These are phyloP conservation scores for Lasioglossum marginatum DNA, from an alignment of 2,888 invertebrate genomes.

Conservation along the genomic window DNA sequence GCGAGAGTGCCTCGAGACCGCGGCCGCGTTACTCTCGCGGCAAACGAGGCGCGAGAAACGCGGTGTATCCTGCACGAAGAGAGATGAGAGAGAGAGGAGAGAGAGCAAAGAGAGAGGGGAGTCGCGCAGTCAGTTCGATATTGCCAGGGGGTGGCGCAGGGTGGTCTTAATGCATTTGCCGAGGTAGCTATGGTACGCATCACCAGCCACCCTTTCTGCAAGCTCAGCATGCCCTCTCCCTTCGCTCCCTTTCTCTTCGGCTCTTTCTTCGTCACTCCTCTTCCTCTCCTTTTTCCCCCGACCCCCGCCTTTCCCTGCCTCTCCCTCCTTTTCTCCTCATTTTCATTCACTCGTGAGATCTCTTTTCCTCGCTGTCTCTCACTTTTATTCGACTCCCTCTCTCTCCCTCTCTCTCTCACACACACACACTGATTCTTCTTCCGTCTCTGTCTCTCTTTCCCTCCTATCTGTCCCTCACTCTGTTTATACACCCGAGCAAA, in stretches of 20 bases:
- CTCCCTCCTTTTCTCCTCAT: constrained; percentile 23
- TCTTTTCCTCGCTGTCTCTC: constrained; percentile 42
- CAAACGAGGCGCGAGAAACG: constrained; percentile 55
- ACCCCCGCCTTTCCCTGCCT: neutral
- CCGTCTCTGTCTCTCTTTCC: neutral
- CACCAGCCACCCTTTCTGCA: constrained; percentile 84
- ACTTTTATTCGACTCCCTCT: constrained; percentile 16
- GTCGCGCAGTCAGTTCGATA: constrained; percentile 76
- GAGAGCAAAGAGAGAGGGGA: neutral
- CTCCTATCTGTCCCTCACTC: neutral
- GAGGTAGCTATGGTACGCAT: constrained; percentile 82
- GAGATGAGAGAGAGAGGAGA: neutral
- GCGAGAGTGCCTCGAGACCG: constrained; percentile 22
- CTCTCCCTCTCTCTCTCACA: constrained; percentile 25
- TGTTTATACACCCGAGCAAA: neutral
- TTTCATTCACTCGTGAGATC: constrained; percentile 26
- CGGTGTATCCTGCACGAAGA: constrained; percentile 44
- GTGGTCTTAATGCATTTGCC: constrained; percentile 83
- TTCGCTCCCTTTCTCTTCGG: constrained; percentile 42
- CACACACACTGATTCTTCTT: neutral
- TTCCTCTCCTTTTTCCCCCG: constrained; percentile 14
- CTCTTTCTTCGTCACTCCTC: constrained; percentile 50
- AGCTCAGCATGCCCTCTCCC: constrained; percentile 80
- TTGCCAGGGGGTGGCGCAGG: constrained; percentile 71
- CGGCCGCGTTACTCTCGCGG: constrained; percentile 20